Evolutionary conservation across 2,113 vertebrate genomes (phyloP).

Genomic region (Emydocephalus ijimae): DNA sequence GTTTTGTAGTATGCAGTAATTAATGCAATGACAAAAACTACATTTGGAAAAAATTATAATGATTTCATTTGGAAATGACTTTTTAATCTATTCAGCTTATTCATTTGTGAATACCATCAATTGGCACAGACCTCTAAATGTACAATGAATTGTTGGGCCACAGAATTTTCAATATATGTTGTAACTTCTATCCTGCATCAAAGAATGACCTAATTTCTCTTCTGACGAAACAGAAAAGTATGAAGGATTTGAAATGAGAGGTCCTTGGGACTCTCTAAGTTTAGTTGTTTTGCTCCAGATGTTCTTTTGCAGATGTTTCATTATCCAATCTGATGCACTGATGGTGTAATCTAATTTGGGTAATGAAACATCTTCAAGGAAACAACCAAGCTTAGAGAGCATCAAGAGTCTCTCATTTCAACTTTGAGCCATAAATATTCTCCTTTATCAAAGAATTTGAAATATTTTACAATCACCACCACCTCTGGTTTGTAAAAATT

Average conservation of each 20-base stretch:
- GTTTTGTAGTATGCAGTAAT: not conserved
- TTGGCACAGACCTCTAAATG: not conserved
- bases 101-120: not conserved
- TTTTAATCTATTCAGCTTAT: not conserved
- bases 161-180: not conserved
- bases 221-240: not conserved
- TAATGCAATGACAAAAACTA: not conserved
- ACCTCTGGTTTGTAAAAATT: not conserved
- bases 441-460: not conserved
- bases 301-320: too few species aligned
- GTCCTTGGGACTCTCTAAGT: too few species aligned
- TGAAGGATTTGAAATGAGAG: not conserved
- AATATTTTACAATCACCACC: not conserved
- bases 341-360: too few species aligned
- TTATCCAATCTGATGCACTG: too few species aligned
- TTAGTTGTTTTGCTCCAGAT: too few species aligned
- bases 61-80: not conserved
- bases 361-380: too few species aligned
- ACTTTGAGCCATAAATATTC: not conserved
- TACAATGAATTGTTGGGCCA: not conserved
- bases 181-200: not conserved
- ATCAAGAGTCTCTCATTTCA: not conserved
- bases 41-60: not conserved
- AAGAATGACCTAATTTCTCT: slow-evolving; percentile 1
- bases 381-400: too few species aligned